phyloP scores from a whole-genome alignment of 2,113 vertebrate genomes.

The Rhinopomastus cyanomelas region DNA sequence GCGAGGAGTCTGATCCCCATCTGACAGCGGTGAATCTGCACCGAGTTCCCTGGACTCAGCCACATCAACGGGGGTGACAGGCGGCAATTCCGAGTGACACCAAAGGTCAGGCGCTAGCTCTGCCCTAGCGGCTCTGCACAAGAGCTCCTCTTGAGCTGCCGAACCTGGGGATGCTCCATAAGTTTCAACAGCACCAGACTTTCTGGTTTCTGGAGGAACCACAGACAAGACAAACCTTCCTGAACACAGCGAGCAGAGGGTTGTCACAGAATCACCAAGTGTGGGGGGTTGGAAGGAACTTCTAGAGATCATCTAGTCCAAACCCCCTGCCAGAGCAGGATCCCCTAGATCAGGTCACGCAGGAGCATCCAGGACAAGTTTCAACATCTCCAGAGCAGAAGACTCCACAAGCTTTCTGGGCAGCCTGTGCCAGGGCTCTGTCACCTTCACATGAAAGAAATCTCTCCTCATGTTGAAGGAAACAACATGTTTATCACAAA shows the following conservation, averaged over 20 bases:
- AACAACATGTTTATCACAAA: neutral
- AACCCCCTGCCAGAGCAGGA: neutral
- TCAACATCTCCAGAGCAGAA: no score
- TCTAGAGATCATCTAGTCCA: neutral
- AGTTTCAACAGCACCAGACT: neutral
- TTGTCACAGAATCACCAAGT: neutral
- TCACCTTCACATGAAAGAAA: no score
- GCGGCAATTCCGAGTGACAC: neutral
- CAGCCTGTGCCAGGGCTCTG: no score
- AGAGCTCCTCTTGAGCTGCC: neutral
- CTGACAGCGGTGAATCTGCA: neutral
- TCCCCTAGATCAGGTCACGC: no score
- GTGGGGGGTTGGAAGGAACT: no score
- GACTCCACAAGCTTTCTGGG: no score
- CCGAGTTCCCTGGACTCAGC: neutral
- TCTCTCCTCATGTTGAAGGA: no score
- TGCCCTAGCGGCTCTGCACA: no score
- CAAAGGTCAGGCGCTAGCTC: neutral
- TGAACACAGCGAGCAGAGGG: rapidly evolving
- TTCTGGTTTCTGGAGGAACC: neutral
- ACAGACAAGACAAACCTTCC: neutral
- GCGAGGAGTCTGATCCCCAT: rapidly evolving
- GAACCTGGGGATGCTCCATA: neutral
- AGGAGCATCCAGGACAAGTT: no score
- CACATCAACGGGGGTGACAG: rapidly evolving